Evolutionary conservation across 2,113 vertebrate genomes (phyloP).

Genomic region (Nothoprocta perdicaria): DNA sequence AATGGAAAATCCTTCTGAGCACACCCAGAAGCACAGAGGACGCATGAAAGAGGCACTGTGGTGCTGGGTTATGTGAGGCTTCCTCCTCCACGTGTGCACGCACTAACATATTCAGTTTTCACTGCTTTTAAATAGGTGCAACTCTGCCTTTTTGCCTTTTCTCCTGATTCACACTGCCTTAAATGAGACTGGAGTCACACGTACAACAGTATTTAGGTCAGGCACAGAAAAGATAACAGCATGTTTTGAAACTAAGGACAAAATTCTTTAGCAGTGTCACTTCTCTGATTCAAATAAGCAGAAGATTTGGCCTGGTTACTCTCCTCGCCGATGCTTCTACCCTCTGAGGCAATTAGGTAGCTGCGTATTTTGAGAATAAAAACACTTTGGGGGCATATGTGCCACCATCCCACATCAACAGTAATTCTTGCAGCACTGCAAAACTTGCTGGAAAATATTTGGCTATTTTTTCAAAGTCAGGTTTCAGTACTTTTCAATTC

Average conservation of each 20-base stretch:
- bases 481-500: constrained; percentile 35
- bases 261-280: not conserved
- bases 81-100: not conserved
- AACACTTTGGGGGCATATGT: not conserved
- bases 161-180: not conserved
- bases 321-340: not conserved
- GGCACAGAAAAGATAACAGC: not conserved
- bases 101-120: not conserved
- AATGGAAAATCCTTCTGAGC: constrained; percentile 32
- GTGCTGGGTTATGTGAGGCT: not conserved
- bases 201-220: not conserved
- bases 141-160: not conserved
- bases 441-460: constrained; percentile 48
- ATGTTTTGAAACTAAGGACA: not conserved
- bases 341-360: not conserved
- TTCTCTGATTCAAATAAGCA: not conserved
- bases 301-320: not conserved
- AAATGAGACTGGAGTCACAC: not conserved
- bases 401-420: not conserved
- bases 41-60: not conserved
- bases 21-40: not conserved
- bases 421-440: constrained; percentile 3
- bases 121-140: not conserved
- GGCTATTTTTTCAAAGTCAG: constrained; percentile 47
- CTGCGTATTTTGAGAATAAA: constrained; percentile 4